Evolutionary conservation across 2,888 invertebrate species (phyloP), one percentile per base, ranked within the genome.

Genomic region (Blera fallax): DNA sequence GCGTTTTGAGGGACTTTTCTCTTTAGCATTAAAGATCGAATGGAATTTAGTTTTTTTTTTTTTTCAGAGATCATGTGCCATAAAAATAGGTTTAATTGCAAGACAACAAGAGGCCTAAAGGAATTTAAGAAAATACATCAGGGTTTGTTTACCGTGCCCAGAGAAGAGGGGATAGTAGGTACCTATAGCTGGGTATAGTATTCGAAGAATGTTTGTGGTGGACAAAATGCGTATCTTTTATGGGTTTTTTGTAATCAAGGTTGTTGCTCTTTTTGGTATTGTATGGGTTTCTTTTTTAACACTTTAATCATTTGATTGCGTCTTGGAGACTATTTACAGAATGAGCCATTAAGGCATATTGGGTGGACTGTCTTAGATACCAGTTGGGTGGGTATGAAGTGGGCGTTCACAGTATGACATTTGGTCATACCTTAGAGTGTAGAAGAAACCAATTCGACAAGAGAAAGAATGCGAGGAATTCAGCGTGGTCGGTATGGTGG

Each of bases 41-140:
- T 76, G 81, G 69, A 64, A 70, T 76, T 70, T 69, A 11, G 11
- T 14, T 16, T 3, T 24, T 24, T 24, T 24, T 24, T 24, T 24
- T 24, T 24, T 24, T 50, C 21, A 29, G 18, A 76, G 76, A 76
- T 76, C 76, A 67, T 58, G 65, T 76, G 65, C 58, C 58, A 67
- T 76, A 76, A 76, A 74, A 67, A 37, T n/a, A n/a, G 27, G 10
- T 56, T 58, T 76, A 58, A 65, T 76, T 48, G 65, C 37, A 76
- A 40, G 45, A 14, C 14, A 72, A 60, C 16, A 48, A 6, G 24
- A 37, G 6, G 24, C 7, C 11, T 10, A 6, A 37, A 37, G 27
- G 52, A 67, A 10, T 29, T 16, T 16, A 54, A 14, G 14, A 52
- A n/a, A 62, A 45, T 43, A 21, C 43, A 27, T 40, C 14, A 7